These are phyloP conservation scores for Cyanoramphus novaezelandiae DNA, from an alignment of 2,113 vertebrate genomes.

Conservation along the genomic window DNA sequence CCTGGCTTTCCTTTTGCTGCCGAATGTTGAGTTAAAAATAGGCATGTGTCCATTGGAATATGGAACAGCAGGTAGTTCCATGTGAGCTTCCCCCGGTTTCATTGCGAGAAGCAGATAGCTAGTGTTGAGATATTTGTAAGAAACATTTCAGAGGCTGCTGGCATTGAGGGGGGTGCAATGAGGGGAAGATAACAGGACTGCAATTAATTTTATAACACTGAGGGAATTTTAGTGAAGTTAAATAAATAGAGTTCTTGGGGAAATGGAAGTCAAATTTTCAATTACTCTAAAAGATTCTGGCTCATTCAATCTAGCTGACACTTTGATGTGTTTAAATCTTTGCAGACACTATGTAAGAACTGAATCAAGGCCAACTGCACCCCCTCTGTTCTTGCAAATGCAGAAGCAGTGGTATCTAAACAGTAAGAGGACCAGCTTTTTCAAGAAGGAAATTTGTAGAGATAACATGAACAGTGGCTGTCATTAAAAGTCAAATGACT, in stretches of 20 bases:
- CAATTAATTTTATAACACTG: background rate
- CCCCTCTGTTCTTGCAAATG: slow-evolving; percentile 3
- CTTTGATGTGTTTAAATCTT: slow-evolving; percentile 47
- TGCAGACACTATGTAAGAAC: slow-evolving; percentile 28
- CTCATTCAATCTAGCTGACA: background rate
- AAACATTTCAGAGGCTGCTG: background rate
- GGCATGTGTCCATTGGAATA: background rate
- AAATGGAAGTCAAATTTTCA: slow-evolving; percentile 15
- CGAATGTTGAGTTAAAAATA: background rate
- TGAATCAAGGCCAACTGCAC: slow-evolving; percentile 24
- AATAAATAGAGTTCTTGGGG: background rate
- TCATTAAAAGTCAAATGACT: slow-evolving; percentile 63
- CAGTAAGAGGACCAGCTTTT: slow-evolving; percentile 26
- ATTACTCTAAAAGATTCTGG: slow-evolving; percentile 7
- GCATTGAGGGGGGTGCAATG: background rate
- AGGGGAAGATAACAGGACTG: background rate
- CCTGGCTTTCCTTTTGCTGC: background rate
- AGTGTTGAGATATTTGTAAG: background rate
- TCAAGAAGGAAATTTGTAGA: slow-evolving; percentile 69
- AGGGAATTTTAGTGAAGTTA: background rate
- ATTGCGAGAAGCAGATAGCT: background rate
- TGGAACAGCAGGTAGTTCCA: background rate
- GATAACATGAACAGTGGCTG: slow-evolving; percentile 63
- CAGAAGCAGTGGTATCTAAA: slow-evolving; percentile 32
- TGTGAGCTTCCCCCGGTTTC: background rate